A percentile compares a stretch with the other conserved stretches of the same genome.
These are phyloP conservation scores for Drosophila ambigua DNA, from an alignment of 1,140 invertebrate species.

Conservation along the genomic window DNA sequence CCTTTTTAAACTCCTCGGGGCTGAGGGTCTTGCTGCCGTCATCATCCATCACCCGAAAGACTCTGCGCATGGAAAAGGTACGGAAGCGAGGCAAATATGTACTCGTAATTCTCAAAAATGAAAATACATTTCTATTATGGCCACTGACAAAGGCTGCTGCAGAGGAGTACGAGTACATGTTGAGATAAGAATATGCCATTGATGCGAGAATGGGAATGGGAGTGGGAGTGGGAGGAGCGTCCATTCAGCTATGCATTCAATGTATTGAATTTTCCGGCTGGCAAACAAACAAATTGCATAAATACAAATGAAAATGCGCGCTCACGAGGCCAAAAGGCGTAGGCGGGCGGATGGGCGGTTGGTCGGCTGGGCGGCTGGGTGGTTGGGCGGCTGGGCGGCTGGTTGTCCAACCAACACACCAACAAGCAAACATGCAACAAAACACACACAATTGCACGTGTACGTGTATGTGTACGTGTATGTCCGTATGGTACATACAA, in stretches of 20 bases:
- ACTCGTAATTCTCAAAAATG: constrained; percentile 33
- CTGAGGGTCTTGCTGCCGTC: constrained; percentile 93
- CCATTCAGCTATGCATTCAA: constrained; percentile 57
- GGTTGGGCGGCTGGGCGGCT: constrained; percentile 7
- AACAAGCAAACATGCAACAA: constrained; percentile 19
- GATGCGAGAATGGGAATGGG: constrained; percentile 2
- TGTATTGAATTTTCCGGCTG: constrained; percentile 77
- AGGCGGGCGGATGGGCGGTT: constrained; percentile 4
- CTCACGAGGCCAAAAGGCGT: constrained; percentile 51
- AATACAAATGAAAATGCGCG: constrained; percentile 77
- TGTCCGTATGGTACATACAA: constrained; percentile 3
- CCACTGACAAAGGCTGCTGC: constrained; percentile 38
- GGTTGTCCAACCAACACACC: constrained; percentile 34
- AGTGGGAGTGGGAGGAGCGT: not conserved
- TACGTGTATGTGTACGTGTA: no score
- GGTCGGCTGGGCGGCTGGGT: constrained; percentile 20
- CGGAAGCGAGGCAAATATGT: constrained; percentile 14
- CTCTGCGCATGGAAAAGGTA: constrained; percentile 84
- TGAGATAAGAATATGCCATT: constrained; percentile 54
- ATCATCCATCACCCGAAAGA: constrained; percentile 96
- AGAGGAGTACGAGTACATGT: constrained; percentile 8
- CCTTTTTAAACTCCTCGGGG: constrained; percentile 92
- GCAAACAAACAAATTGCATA: constrained; percentile 81
- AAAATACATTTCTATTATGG: constrained; percentile 65
- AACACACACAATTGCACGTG: constrained; percentile 13